Evolutionary conservation across 1,140 invertebrate genomes (phyloP), one percentile per base, ranked within the genome.

Genomic region (Dreissena rostriformis): DNA sequence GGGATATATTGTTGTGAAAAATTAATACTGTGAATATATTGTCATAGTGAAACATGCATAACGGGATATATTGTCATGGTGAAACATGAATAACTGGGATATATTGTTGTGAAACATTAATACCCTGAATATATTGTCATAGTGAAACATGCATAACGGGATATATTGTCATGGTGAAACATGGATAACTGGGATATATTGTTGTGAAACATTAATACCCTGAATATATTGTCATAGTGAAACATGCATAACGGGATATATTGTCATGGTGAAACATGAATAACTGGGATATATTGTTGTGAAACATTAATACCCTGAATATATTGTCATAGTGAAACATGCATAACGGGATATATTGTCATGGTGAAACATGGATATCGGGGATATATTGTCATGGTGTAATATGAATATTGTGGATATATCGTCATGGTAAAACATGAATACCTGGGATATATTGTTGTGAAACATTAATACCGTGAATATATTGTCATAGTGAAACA

Each of bases 101-200:
- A 39, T 39, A 39, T 39, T 39, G 39, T 39, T 8, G 39, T 5
- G 39, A 39, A 39, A 39, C 39, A 5, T 39, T 2, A 39, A 39
- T 39, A 39, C 39, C 39, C 8, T 2, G 39, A 39, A 39, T 39
- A 39, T 39, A 39, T 8, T 39, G 39, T 39, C 39, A 39, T 66
- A 8, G 24, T 61, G 51, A 24, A 26, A 4, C 28, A 65, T 57
- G 22, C 65, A 65, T 39, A 39, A 2, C 39, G 84, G 26, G 85
- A 82, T 15, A 81, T 82, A 14, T 81, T 71, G 26, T 88, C 76
- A 22, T 81, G 71, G 55, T 90, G 82, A 66, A 88, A 12, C 0
- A 78, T n/a, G 57, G 22, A 19, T 68, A n/a, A 24, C 24, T n/a
- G 53, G 39, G 39, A 39, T 39, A 39, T 39, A 39, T 39, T 39